Base-by-base conservation (phyloP, 2,888 invertebrate genomes). In the Thysanoteuthis rhombus region DNA sequence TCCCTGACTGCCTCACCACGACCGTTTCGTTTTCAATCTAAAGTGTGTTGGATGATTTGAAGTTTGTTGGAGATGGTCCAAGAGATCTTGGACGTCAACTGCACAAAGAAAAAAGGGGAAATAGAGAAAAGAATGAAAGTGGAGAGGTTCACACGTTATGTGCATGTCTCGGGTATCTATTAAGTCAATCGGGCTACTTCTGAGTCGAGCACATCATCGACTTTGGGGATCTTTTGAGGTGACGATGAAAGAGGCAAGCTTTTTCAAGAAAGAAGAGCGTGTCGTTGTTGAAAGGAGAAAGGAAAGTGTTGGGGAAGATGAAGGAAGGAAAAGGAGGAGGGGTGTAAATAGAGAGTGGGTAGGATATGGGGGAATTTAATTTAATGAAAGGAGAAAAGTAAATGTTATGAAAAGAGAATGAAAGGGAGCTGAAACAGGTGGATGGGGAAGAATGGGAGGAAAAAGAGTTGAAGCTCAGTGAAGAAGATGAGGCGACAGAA, bases 1-100 rank as follows among this genome's bases (percentile, higher is more conserved):
- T n/a, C 36, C n/a, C 75, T 36, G 2, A n/a, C n/a, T 36, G n/a
- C 75, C 75, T 75, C n/a, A 25, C n/a, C 75, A 75, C n/a, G n/a
- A 75, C n/a, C n/a, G 19, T 75, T 75, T 36, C 75, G 75, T 75
- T n/a, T 75, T 36, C n/a, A 75, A 75, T 75, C n/a, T 75, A 36
- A 58, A 75, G n/a, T 75, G n/a, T n/a, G n/a, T 75, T 75, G n/a
- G 75, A 75, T 75, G 75, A 75, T 75, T 75, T 75, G 75, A 75
- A 75, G 75, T 75, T 75, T 36, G n/a, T 75, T 75, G 75, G 75
- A 75, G 16, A n/a, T 4, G 0, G 75, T 75, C 75, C 75, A 75
- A 75, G n/a, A 75, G 75, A n/a, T 36, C n/a, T 75, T 75, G 75
- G 36, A 75, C 75, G 75, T 75, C 75, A 75, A 75, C 75, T n/a